Conservation (phyloP, 2,113 vertebrate species). For the Gadus macrocephalus region DNA sequence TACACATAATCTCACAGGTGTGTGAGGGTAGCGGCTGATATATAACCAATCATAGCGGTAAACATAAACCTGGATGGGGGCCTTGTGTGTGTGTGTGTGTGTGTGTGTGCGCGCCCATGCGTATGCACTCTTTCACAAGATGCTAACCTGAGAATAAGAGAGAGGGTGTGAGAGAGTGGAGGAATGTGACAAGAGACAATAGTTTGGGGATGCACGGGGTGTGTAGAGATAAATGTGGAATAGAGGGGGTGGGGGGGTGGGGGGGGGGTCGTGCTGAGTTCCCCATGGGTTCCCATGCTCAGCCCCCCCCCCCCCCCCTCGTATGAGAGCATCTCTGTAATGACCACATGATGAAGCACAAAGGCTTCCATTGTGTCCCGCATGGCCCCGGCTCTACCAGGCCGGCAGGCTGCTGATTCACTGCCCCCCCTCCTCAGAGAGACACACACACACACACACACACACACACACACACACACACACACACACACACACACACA, state of each 20-base stretch:
- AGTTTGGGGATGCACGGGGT: neutral
- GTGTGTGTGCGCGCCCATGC: too few relatives aligned
- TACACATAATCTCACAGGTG: neutral
- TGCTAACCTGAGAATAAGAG: too few relatives aligned
- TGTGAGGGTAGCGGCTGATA: neutral
- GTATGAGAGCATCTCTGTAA: conserved; percentile 59
- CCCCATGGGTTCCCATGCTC: too few relatives aligned
- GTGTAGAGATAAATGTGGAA: neutral
- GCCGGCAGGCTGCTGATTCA: conserved; percentile 59
- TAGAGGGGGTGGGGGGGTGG: conserved; percentile 13
- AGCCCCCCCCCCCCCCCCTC: conserved; percentile 33
- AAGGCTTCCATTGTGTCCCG: conserved; percentile 74
- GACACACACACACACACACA: too few relatives aligned
- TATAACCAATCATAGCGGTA: too few relatives aligned
- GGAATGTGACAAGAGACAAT: too few relatives aligned
- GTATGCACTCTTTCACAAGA: too few relatives aligned
- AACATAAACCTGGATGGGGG: too few relatives aligned
- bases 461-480: too few relatives aligned
- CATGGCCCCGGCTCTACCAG: conserved; percentile 65
- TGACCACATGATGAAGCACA: conserved; percentile 73
- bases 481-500: too few relatives aligned
- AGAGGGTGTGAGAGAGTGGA: too few relatives aligned
- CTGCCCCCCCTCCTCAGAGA: conserved; percentile 29
- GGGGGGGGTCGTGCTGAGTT: neutral
- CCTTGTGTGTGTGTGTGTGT: too few relatives aligned